Percentiles rank a stretch among this genome's conserved stretches.
phyloP scores from a whole-genome alignment of 2,113 vertebrate genomes.

The Conger conger region DNA sequence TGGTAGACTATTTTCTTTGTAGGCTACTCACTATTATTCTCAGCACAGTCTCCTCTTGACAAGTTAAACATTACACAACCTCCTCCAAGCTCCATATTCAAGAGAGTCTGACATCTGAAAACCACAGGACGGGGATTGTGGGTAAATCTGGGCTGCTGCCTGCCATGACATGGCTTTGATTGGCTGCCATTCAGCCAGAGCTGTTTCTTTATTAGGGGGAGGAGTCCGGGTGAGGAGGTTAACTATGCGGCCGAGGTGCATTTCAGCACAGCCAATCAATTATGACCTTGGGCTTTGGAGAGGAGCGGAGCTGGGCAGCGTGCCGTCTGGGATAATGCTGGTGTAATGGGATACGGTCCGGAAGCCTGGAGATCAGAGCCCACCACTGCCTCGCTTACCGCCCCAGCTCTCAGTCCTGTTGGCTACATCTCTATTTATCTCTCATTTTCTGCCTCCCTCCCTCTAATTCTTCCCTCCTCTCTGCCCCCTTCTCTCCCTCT shows the following conservation, averaged over 20 bases:
- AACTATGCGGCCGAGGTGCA: slow-evolving; percentile 47
- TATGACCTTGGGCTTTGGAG: slow-evolving; percentile 38
- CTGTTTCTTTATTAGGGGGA: slow-evolving; percentile 31
- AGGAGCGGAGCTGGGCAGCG: not conserved
- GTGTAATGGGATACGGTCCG: slow-evolving; percentile 51
- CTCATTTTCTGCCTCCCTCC: not conserved
- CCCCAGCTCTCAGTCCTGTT: not conserved
- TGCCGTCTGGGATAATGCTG: slow-evolving; percentile 46
- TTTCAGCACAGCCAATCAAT: slow-evolving; percentile 51
- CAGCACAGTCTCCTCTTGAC: too few relatives aligned
- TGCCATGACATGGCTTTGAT: not conserved
- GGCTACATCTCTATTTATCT: not conserved
- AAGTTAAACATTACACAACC: too few relatives aligned
- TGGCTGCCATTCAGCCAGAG: not conserved
- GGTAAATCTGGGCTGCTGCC: too few relatives aligned
- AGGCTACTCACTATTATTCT: too few relatives aligned
- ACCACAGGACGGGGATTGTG: not conserved
- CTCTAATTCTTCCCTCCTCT: not conserved
- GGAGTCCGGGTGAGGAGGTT: slow-evolving; percentile 35
- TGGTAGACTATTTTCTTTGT: too few relatives aligned
- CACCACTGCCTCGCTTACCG: not conserved
- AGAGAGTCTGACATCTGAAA: too few relatives aligned
- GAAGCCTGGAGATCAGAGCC: slow-evolving; percentile 37
- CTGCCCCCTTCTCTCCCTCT: slow-evolving; percentile 11
- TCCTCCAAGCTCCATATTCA: too few relatives aligned